Conservation (phyloP, 1,140 invertebrate species). For the Dendrolimus punctatus region DNA sequence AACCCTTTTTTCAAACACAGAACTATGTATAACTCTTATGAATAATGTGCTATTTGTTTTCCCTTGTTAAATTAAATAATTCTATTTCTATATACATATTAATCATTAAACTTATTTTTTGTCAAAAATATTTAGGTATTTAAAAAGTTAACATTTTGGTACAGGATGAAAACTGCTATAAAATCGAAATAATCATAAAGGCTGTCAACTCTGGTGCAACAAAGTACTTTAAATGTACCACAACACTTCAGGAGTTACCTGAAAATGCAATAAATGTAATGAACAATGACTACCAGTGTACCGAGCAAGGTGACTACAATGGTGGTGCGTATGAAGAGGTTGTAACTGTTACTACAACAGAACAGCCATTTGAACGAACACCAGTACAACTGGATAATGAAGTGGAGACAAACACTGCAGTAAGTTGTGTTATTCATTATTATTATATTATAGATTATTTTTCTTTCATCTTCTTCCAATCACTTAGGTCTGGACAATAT, state of each 20-base stretch:
- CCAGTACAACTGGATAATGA: conserved; percentile 55
- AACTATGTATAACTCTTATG: too few relatives aligned
- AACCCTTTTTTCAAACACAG: too few relatives aligned
- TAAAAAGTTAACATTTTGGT: too few relatives aligned
- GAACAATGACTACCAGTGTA: conserved; percentile 34
- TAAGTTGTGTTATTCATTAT: too few relatives aligned
- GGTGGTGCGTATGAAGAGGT: conserved; percentile 12
- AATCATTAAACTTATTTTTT: background rate
- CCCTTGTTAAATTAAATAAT: too few relatives aligned
- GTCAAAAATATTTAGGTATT: too few relatives aligned
- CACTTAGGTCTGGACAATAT: too few relatives aligned
- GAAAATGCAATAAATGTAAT: conserved; percentile 26
- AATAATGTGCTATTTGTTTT: too few relatives aligned
- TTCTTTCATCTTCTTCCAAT: too few relatives aligned
- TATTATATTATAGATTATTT: too few relatives aligned
- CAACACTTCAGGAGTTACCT: conserved; percentile 26
- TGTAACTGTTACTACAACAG: background rate
- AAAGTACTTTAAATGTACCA: conserved; percentile 33
- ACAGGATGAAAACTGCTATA: conserved; percentile 30
- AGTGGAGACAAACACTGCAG: conserved; percentile 38
- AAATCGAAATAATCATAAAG: conserved; percentile 31
- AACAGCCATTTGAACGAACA: conserved; percentile 9
- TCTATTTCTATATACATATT: too few relatives aligned
- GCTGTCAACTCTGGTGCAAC: conserved; percentile 23
- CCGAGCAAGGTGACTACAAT: conserved; percentile 14